Conservation (phyloP, 1,140 invertebrate genomes). For the Pseudomyrmex pallidus region DNA sequence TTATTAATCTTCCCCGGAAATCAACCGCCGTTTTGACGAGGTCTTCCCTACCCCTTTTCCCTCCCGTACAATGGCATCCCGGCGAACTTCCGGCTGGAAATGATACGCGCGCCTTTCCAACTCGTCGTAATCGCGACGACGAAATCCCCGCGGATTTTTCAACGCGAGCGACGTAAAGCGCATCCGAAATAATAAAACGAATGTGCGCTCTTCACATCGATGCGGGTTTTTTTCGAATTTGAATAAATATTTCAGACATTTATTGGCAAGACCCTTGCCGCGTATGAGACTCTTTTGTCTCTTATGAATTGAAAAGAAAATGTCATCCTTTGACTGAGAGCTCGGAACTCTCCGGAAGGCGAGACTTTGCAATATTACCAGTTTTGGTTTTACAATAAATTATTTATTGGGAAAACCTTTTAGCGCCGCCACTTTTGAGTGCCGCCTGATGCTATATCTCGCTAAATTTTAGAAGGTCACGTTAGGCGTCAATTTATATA, state of each 20-base stretch:
- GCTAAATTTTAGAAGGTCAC: neutral
- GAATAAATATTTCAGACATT: neutral
- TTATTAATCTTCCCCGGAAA: constrained; percentile 73
- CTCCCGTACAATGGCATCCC: constrained; percentile 47
- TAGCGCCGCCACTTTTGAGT: too few relatives aligned
- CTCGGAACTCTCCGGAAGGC: too few relatives aligned
- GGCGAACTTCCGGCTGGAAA: constrained; percentile 36
- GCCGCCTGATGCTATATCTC: neutral
- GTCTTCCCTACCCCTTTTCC: constrained; percentile 34
- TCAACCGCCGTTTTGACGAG: constrained; percentile 72
- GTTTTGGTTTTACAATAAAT: too few relatives aligned
- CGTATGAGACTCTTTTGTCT: too few relatives aligned
- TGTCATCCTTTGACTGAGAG: too few relatives aligned
- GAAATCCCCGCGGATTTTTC: neutral
- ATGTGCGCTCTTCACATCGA: too few relatives aligned
- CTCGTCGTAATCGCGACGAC: neutral
- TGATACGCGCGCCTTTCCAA: constrained; percentile 53
- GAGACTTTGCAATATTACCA: too few relatives aligned
- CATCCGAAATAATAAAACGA: neutral
- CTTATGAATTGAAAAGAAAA: too few relatives aligned
- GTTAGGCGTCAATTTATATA: too few relatives aligned
- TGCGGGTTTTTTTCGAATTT: neutral
- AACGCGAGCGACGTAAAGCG: neutral
- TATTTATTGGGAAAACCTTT: too few relatives aligned
- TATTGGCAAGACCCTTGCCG: too few relatives aligned